These are phyloP conservation scores for Sebastes glaucus DNA, from an alignment of 2,797 vertebrate genomes.

Conservation along the genomic window DNA sequence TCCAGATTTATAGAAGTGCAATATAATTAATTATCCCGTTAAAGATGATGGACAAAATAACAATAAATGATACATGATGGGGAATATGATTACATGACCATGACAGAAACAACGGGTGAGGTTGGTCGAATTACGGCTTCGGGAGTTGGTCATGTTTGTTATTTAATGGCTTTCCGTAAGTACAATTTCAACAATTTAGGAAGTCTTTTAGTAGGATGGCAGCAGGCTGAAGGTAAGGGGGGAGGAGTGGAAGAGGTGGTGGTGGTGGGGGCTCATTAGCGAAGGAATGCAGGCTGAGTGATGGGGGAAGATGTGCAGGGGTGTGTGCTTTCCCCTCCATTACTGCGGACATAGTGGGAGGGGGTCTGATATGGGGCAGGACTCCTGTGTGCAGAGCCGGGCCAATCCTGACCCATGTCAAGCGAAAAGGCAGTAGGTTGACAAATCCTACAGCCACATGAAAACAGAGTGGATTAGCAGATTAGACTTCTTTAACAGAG, in stretches of 20 bases:
- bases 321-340: constrained; percentile 21
- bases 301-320: constrained; percentile 30
- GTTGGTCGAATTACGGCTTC: not conserved
- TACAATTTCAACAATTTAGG: not conserved
- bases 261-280: constrained; percentile 71
- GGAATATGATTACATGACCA: not conserved
- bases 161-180: not conserved
- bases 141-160: not conserved
- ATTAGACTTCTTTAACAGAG: constrained; percentile 58
- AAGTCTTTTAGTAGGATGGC: constrained; percentile 16
- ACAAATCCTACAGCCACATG: constrained; percentile 74
- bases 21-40: not conserved
- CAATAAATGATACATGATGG: not conserved
- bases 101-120: not conserved
- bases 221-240: constrained; percentile 27
- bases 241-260: constrained; percentile 6
- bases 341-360: constrained; percentile 39
- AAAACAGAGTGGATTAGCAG: constrained; percentile 78
- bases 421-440: constrained; percentile 64
- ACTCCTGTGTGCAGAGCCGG: constrained; percentile 39
- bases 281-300: constrained; percentile 74
- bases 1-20: not conserved
- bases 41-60: not conserved
- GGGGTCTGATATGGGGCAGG: constrained; percentile 57
- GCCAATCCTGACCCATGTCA: constrained; percentile 65